phyloP scores from a whole-genome alignment of 2,113 vertebrate genomes.

The Varanus salvator region DNA sequence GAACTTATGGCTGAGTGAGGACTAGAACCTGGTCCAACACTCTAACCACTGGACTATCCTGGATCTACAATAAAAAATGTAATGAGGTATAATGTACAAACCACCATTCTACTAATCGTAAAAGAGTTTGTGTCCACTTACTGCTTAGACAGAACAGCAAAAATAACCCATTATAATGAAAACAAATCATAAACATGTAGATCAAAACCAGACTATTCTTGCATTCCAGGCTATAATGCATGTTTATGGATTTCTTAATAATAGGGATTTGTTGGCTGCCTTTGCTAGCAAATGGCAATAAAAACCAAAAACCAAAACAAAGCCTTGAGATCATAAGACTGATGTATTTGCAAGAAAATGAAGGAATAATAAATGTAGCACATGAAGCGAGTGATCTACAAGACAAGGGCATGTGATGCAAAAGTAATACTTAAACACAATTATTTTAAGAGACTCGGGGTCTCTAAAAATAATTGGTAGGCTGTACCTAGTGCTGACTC shows the following conservation, averaged over 20 bases:
- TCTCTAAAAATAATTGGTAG: no score
- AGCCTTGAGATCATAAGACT: background rate
- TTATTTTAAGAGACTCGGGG: background rate
- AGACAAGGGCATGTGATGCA: background rate
- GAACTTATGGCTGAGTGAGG: no score
- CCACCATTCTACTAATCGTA: accelerated
- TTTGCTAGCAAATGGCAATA: background rate
- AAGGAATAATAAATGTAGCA: background rate
- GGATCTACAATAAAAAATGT: background rate
- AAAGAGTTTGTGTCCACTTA: constrained; percentile 31
- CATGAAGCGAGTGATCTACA: background rate
- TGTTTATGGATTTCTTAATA: background rate
- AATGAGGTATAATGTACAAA: constrained; percentile 27
- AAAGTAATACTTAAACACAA: background rate
- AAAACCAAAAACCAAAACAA: background rate
- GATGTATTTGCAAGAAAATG: background rate
- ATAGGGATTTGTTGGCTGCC: background rate
- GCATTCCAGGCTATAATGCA: background rate
- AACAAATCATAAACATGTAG: constrained; percentile 20
- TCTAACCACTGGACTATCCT: no score
- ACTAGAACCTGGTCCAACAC: no score
- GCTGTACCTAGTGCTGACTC: no score
- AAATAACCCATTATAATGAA: constrained; percentile 29
- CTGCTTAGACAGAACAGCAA: constrained; percentile 7
- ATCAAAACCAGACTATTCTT: background rate